Evolutionary conservation across 1,140 invertebrate genomes (phyloP), one percentile per base, ranked within the genome.

Genomic region (Cephus cinctus): DNA sequence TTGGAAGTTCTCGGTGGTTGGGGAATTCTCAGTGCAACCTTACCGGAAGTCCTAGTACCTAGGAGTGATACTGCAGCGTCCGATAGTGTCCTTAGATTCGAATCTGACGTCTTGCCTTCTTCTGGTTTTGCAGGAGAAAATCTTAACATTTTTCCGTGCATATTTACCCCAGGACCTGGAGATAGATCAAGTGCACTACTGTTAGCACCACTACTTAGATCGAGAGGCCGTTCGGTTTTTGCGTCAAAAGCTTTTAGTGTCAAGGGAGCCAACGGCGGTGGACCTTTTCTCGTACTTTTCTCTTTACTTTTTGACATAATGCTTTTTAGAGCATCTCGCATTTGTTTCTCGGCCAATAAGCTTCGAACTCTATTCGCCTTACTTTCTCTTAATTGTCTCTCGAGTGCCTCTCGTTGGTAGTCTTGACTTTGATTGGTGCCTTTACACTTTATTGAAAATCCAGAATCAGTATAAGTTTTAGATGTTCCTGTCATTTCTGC

Each of bases 311-410:
- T 63, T 2, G 63, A 69, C 62, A 72, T 73, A 1, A 73, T 73
- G 32, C 66, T 71, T 21, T 75, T 69, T 2, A 73, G 39, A 3
- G 71, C 63, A 22, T 75, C 70, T 0, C 70, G 65, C 69, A 73
- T 72, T 46, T 75, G 70, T n/a, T 75, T 75, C 19, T 74, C 71
- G 3, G 70, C 71, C n/a, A 73, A 9, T 4, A 74, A 39, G 47
- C 71, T 73, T 12, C 70, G 63, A 14, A 71, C 66, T 8, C 71
- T 54, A 20, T 75, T 73, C 0, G 70, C 70, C 16, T 73, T 75
- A 30, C 69, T 71, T 20, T 71, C 70, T 4, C 65, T 62, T 6
- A 72, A 31, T 19, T 75, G 65, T 9, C 71, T 69, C 50, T 75
- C 71, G 5, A 75, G 34, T 19, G 69, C 69, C 15, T 71, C 70